Evolutionary conservation across 2,797 vertebrate genomes (phyloP), one percentile per base, ranked within the genome.

Genomic region (Borostomias antarcticus): DNA sequence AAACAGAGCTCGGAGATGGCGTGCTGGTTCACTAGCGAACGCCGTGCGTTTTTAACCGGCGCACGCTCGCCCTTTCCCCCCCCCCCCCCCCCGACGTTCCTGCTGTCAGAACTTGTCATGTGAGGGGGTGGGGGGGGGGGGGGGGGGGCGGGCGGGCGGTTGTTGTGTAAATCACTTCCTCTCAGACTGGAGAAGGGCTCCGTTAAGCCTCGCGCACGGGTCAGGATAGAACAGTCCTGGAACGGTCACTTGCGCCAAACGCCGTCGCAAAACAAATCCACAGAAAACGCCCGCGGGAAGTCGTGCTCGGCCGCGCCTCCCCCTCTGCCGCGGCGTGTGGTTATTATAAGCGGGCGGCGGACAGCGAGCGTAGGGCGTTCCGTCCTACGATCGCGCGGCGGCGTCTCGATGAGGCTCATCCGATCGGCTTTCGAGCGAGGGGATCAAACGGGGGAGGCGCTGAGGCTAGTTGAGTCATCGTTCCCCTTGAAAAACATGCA

Each of bases 191-290:
- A 56, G 29, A 43, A 26, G 1, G 54, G 6, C 25, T 54, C 30
- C 50, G 63, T 62, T 70, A 74, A 78, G 66, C 62, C 17, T 32
- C 45, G 33, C 69, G 29, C 58, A 26, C n/a, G 73, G 77, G 1
- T n/a, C n/a, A 10, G 57, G 76, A 75, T 76, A 52, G 79, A 84
- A 86, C 82, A 79, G 53, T n/a, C 85, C 88, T 82, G 79, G 82
- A 75, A 70, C 62, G 77, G 68, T 64, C 66, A 60, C 72, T 26
- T 73, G 62, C 48, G 64, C 74, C 35, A n/a, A n/a, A n/a, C n/a
- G n/a, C n/a, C n/a, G n/a, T n/a, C n/a, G n/a, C n/a, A n/a, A n/a
- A n/a, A n/a, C n/a, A n/a, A n/a, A n/a, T n/a, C n/a, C n/a, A n/a
- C n/a, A n/a, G n/a, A n/a, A n/a, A 71, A 73, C 62, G 62, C 19